Evolutionary conservation across 2,113 vertebrate species (phyloP), one percentile per base, ranked within the genome.

Genomic region (Triplophysa tibetana): DNA sequence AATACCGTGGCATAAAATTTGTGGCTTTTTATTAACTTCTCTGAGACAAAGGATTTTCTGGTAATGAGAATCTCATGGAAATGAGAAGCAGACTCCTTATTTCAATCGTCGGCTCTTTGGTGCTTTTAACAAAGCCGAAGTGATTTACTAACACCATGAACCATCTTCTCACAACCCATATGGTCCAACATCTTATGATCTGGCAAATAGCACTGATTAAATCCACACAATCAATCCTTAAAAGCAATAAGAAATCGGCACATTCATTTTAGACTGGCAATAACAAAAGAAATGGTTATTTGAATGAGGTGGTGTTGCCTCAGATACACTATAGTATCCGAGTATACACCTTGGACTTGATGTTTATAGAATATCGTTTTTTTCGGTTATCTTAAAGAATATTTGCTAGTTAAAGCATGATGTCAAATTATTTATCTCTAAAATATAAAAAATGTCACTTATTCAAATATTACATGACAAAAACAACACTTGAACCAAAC

Each of bases 11-110:
- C 75, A 29, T 45, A 75, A 79, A 73, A 77, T 77, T 45, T 70
- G 70, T 61, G 61, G 17, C 29, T 33, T 81, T 82, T 84, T 88
- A 84, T 70, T 75, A 82, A 87, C 58, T 78, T 68, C 77, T 79
- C 70, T 23, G 78, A 86, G 82, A 90, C 84, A 88, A 87, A 89
- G 83, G 72, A 83, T 77, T 68, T 58, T 65, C 73, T 74, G 84
- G 88, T 91, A 91, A 92, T 89, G 90, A 88, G 86, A 82, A 76
- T 81, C 80, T 79, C 66, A 80, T 41, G 77, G 6, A 83, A 87
- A 84, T 84, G 33, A 87, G 87, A 88, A 85, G 87, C 62, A 74
- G 74, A 76, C 81, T 77, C 79, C 86, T 87, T 86, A 84, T 86
- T 81, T 67, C 19, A 17, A 75, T 81, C 21, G 69, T 61, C 60